phyloP scores from a whole-genome alignment of 2,113 vertebrate genomes.

The Phylloscopus trochiloides region DNA sequence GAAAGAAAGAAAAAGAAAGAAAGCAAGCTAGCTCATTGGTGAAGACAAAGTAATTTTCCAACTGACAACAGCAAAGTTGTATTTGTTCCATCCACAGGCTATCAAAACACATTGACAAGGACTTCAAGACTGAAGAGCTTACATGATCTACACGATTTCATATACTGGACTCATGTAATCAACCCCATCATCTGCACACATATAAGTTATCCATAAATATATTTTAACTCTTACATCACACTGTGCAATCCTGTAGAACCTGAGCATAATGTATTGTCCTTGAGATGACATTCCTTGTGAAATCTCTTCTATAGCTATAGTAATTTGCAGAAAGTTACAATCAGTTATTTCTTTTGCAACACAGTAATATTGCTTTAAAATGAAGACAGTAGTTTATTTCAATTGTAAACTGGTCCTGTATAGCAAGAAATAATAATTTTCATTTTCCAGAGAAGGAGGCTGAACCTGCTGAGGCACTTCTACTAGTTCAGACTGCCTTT shows the following conservation, averaged over 20 bases:
- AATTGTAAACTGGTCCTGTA: background rate
- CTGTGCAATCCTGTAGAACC: background rate
- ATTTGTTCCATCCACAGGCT: background rate
- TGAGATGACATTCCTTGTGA: background rate
- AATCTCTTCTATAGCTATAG: background rate
- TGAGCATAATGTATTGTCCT: background rate
- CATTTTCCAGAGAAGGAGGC: background rate
- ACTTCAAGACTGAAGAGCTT: background rate
- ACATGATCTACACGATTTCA: background rate
- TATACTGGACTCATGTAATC: background rate
- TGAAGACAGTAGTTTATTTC: background rate
- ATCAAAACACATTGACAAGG: background rate
- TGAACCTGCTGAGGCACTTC: background rate
- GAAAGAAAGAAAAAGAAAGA: background rate
- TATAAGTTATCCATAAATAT: background rate
- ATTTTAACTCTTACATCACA: background rate
- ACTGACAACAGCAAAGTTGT: background rate
- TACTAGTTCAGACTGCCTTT: background rate
- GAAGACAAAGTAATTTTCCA: background rate
- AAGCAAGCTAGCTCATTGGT: background rate
- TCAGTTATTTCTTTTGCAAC: background rate
- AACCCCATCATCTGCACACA: background rate
- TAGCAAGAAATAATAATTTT: background rate
- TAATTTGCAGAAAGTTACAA: background rate
- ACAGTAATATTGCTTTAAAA: background rate